A percentile compares a stretch with the other conserved stretches of the same genome.
These are phyloP conservation scores for Rousettus madagascariensis DNA, from an alignment of 2,797 vertebrate genomes.

Conservation along the genomic window DNA sequence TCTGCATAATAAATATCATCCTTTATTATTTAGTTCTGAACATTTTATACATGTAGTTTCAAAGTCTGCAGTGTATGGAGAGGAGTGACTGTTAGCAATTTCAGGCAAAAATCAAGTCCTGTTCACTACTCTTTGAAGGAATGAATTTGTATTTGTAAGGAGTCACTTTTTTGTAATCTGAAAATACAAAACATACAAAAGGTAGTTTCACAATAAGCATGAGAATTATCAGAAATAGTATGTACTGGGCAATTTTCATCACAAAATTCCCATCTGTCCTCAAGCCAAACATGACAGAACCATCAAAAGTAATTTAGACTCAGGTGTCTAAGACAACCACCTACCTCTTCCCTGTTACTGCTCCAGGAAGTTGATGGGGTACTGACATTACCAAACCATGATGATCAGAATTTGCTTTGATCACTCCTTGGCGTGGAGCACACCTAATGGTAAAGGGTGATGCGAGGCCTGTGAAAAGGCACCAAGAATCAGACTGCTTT, in stretches of 20 bases:
- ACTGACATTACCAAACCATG: neutral
- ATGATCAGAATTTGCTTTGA: neutral
- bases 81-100: neutral
- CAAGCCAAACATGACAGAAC: neutral
- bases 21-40: slow-evolving; percentile 46
- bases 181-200: slow-evolving; percentile 55
- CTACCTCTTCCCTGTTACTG: neutral
- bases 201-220: neutral
- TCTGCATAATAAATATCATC: neutral
- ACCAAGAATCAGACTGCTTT: neutral
- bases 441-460: neutral
- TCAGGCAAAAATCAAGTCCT: slow-evolving; percentile 27
- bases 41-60: neutral
- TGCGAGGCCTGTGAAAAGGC: neutral
- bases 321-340: neutral
- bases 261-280: neutral
- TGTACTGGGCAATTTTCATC: neutral
- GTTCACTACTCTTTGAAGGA: neutral
- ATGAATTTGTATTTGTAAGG: neutral
- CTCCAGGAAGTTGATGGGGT: neutral
- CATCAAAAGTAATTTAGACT: neutral
- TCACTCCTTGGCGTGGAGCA: neutral
- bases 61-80: neutral
- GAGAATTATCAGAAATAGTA: neutral
- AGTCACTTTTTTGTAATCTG: slow-evolving; percentile 45